Evolutionary conservation across 2,888 invertebrate species (phyloP).

Genomic region (Cordylochernes scorpioides): DNA sequence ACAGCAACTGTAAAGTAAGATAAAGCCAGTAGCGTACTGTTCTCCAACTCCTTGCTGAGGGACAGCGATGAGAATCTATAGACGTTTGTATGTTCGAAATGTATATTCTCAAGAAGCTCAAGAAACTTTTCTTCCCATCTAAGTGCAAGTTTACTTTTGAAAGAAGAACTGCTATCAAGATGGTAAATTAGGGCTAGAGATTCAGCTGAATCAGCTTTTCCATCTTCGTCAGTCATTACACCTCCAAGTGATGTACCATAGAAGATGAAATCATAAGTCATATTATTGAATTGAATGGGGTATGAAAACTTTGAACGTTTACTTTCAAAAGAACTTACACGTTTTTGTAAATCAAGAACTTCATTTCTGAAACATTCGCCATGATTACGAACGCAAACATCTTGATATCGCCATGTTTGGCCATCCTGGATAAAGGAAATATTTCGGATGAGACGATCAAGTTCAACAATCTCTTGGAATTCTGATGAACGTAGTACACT

Average conservation of each 20-base stretch:
- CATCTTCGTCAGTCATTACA: slow-evolving; percentile 43
- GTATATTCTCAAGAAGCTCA: slow-evolving; percentile 36
- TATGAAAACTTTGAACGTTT: slow-evolving; percentile 51
- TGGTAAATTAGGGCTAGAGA: slow-evolving; percentile 73
- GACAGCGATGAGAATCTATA: slow-evolving; percentile 64
- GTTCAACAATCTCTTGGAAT: slow-evolving; percentile 46
- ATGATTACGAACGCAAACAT: no score
- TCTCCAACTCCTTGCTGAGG: slow-evolving; percentile 65
- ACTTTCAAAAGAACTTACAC: no score
- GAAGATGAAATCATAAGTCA: slow-evolving; percentile 55
- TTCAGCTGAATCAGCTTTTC: slow-evolving; percentile 46
- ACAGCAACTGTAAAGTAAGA: slow-evolving; percentile 39
- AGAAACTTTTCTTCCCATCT: slow-evolving; percentile 66
- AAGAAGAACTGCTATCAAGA: slow-evolving; percentile 26
- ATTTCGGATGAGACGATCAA: slow-evolving; percentile 50
- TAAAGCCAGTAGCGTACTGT: slow-evolving; percentile 47
- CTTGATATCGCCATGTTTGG: no score
- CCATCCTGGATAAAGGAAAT: slow-evolving; percentile 35
- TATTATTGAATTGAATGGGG: slow-evolving; percentile 65
- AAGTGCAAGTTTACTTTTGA: slow-evolving; percentile 34
- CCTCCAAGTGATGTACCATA: slow-evolving; percentile 75
- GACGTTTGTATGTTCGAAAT: slow-evolving; percentile 52
- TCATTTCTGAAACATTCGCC: no score
- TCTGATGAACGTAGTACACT: slow-evolving; percentile 47
- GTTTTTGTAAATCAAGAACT: no score